phyloP scores from a whole-genome alignment of 2,797 vertebrate genomes.

The Leucoraja ocellata region DNA sequence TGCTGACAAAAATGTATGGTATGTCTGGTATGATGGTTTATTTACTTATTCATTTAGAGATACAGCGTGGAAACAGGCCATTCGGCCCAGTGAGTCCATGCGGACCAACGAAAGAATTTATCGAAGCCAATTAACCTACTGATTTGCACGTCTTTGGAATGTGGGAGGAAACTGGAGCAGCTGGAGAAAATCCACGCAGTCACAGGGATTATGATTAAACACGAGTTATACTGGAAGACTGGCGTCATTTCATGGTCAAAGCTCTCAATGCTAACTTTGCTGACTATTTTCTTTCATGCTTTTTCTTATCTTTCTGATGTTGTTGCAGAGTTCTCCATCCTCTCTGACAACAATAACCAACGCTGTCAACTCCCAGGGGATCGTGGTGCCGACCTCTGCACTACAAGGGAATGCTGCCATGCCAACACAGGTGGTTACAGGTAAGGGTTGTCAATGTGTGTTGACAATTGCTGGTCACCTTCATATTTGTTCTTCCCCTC shows the following conservation, averaged over 20 bases:
- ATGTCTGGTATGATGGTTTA: neutral
- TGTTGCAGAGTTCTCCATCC: slow-evolving; percentile 88
- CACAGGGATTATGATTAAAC: too few species aligned
- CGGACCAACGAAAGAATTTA: too few species aligned
- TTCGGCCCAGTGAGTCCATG: too few species aligned
- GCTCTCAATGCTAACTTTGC: neutral
- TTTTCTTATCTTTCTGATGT: slow-evolving; percentile 41
- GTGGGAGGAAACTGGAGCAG: too few species aligned
- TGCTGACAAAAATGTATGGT: too few species aligned
- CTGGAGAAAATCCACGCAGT: too few species aligned
- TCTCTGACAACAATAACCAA: slow-evolving; percentile 80
- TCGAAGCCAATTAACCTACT: too few species aligned
- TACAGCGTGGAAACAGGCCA: too few species aligned
- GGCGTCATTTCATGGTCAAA: neutral
- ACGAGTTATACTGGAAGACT: neutral
- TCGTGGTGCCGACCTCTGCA: slow-evolving; percentile 76
- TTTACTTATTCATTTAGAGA: too few species aligned
- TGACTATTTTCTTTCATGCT: neutral
- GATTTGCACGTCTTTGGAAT: too few species aligned
- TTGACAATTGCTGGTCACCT: neutral
- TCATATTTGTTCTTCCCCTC: too few species aligned
- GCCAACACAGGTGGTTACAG: slow-evolving; percentile 82
- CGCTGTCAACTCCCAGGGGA: slow-evolving; percentile 79
- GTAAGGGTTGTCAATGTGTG: slow-evolving; percentile 55
- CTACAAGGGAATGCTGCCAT: slow-evolving; percentile 83